Evolutionary conservation across 2,113 vertebrate genomes (phyloP).

Genomic region (Xyrauchen texanus): DNA sequence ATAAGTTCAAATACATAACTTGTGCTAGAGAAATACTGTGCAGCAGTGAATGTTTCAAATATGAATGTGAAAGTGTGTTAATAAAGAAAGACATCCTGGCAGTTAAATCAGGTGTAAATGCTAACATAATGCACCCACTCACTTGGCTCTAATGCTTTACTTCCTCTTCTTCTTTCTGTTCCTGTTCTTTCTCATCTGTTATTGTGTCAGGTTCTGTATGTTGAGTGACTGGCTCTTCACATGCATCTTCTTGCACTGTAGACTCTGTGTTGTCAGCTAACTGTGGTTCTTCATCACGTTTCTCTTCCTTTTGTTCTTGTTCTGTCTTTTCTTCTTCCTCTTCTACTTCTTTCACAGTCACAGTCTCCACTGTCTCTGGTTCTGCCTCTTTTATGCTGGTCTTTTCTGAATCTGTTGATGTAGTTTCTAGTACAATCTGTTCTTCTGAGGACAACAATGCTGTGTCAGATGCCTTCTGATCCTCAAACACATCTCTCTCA

Average conservation of each 20-base stretch:
- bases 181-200: background rate
- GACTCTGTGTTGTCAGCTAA: background rate
- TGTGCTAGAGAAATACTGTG: too few species aligned
- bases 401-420: slow-evolving; percentile 16
- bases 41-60: too few species aligned
- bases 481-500: slow-evolving; percentile 49
- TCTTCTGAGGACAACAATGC: background rate
- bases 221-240: slow-evolving; percentile 8
- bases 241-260: background rate
- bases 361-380: slow-evolving; percentile 18
- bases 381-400: background rate
- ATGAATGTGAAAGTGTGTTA: too few species aligned
- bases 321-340: slow-evolving; percentile 36
- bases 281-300: background rate
- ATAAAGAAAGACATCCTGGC: background rate
- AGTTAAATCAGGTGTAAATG: background rate
- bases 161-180: slow-evolving; percentile 13
- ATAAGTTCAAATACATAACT: background rate
- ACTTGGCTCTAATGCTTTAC: background rate
- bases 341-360: background rate
- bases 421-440: slow-evolving; percentile 19
- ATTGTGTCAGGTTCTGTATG: background rate
- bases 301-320: slow-evolving; percentile 11
- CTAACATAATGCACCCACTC: background rate
- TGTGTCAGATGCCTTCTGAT: slow-evolving; percentile 7